Conservation (phyloP, 2,797 vertebrate species). For the Eidolon dupreanum region DNA sequence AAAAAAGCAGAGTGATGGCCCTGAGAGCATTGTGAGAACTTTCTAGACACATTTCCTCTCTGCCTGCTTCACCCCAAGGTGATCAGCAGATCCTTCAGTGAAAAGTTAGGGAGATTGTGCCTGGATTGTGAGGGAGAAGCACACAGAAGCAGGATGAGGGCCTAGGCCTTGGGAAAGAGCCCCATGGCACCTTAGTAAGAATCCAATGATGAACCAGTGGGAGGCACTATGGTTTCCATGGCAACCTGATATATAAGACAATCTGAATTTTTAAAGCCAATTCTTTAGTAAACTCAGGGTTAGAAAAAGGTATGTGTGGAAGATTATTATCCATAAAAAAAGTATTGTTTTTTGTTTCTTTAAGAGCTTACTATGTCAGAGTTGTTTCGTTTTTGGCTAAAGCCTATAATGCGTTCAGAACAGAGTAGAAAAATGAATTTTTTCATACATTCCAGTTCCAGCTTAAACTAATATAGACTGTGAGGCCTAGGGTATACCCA, state of each 20-base stretch:
- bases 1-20: neutral
- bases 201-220: neutral
- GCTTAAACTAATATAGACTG: neutral
- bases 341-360: neutral
- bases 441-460: neutral
- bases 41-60: neutral
- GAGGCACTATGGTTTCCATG: neutral
- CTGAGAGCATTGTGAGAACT: neutral
- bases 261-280: neutral
- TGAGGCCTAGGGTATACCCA: neutral
- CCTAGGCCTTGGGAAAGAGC: neutral
- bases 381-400: conserved; percentile 5
- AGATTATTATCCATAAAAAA: neutral
- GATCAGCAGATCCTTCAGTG: neutral
- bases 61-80: neutral
- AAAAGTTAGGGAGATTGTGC: neutral
- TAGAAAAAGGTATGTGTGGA: neutral
- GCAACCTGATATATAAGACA: neutral
- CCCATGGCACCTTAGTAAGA: neutral
- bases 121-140: neutral
- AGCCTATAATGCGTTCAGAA: neutral
- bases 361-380: neutral
- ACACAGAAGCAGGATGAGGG: neutral
- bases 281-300: conserved; percentile 9
- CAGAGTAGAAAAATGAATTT: neutral